Evolutionary conservation across 1,140 invertebrate genomes (phyloP).

Genomic region (Kradibia gibbosae): DNA sequence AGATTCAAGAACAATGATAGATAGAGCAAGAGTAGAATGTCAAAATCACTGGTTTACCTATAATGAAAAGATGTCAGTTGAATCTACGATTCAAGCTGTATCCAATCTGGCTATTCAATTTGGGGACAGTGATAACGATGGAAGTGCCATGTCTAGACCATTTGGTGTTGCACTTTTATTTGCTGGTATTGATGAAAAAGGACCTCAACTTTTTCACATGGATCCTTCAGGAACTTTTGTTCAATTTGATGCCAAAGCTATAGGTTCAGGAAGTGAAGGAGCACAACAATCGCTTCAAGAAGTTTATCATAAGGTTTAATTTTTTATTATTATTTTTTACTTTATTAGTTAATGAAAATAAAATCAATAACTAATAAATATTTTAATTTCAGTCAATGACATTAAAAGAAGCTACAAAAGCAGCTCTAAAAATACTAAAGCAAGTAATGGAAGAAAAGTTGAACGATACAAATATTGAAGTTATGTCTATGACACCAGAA

Average conservation of each 20-base stretch:
- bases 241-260: conserved; percentile 98
- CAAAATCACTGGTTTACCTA: conserved; percentile 99
- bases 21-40: conserved; percentile 95
- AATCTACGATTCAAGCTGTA: conserved; percentile 98
- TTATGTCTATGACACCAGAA: conserved; percentile 92
- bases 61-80: conserved; percentile 96
- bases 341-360: background rate
- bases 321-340: background rate
- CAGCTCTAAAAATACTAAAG: conserved; percentile 95
- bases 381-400: conserved; percentile 89
- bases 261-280: conserved; percentile 99
- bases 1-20: conserved; percentile 95
- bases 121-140: conserved; percentile 96
- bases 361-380: background rate
- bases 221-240: conserved; percentile 99
- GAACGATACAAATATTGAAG: conserved; percentile 97
- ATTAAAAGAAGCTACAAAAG: conserved; percentile 94
- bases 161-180: conserved; percentile 98
- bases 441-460: conserved; percentile 99
- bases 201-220: conserved; percentile 95
- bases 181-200: conserved; percentile 89
- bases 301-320: conserved; percentile 83
- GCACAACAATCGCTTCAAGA: conserved; percentile 97
- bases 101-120: conserved; percentile 99
- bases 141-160: conserved; percentile 97